Evolutionary conservation across 2,888 invertebrate species (phyloP), one percentile per base, ranked within the genome.

Genomic region (Ochropleura plecta): DNA sequence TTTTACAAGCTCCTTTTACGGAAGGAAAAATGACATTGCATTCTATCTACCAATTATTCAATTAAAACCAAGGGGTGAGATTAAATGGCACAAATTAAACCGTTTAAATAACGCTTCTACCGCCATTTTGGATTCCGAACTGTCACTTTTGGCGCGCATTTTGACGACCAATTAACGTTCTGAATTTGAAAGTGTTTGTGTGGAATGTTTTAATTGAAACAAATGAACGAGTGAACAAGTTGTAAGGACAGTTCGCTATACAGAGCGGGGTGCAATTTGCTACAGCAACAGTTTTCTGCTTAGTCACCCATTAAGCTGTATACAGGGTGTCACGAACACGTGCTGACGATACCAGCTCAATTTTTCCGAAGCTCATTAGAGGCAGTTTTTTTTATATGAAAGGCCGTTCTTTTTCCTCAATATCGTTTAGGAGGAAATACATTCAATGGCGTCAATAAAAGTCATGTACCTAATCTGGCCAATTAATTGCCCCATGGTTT

Each of bases 131-230:
- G 89, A 91, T 91, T 84, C 86, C 86, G 86, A 88, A 86, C 90
- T 92, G 92, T 93, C 92, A 93, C 88, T 92, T 93, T 91, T 91
- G 88, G 88, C 91, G 92, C 91, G 88, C 84, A 89, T 91, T 91
- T 90, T 92, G 91, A 89, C 86, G 88, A 90, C 88, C 87, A 91
- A 90, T 92, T 92, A 92, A 88, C 87, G 89, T 90, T 88, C 89
- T 80, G 85, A 90, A 91, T 89, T 90, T 85, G 82, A 85, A 90
- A 89, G 84, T 87, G 86, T 88, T 90, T 87, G 84, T 80, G 78
- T 84, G 81, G 84, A 89, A 86, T 88, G 80, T 88, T 89, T 89
- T 87, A 89, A 90, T 89, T 88, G 84, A 86, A 85, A 82, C 86
- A 84, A 87, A 88, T 86, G 88, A 89, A 88, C 89, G 88, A 87